These are phyloP conservation scores for Lophotis ruficrista DNA, from an alignment of 2,113 vertebrate species.

Conservation along the genomic window DNA sequence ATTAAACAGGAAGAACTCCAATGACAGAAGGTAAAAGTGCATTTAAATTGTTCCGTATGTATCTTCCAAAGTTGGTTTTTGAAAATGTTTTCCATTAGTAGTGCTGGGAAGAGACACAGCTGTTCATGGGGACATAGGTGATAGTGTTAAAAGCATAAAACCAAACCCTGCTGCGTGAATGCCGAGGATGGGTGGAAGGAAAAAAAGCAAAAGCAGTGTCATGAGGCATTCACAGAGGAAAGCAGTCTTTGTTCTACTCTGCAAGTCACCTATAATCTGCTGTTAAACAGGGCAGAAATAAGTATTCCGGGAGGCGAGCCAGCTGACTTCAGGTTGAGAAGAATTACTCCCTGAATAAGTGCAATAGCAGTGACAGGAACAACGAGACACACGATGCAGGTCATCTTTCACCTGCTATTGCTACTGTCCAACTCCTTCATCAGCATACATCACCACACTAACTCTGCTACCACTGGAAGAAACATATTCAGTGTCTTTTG, in stretches of 20 bases:
- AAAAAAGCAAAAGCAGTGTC: background rate
- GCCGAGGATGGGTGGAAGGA: background rate
- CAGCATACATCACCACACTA: background rate
- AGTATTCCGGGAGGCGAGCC: background rate
- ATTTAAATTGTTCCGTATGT: background rate
- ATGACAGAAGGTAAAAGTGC: accelerated
- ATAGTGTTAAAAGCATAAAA: background rate
- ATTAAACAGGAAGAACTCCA: background rate
- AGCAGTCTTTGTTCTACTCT: background rate
- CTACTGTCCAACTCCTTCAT: background rate
- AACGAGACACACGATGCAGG: background rate
- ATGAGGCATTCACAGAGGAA: background rate
- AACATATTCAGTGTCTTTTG: background rate
- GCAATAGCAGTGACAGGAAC: background rate
- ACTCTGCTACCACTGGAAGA: background rate
- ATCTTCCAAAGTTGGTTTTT: background rate
- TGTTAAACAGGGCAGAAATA: background rate
- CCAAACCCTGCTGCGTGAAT: background rate
- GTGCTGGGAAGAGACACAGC: background rate
- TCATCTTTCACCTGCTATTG: background rate
- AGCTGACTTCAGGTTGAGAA: background rate
- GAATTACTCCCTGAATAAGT: background rate
- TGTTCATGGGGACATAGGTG: background rate
- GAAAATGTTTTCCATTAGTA: background rate
- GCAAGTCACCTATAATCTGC: background rate